Percentiles rank a stretch among this genome's conserved stretches.
phyloP scores from a whole-genome alignment of 2,113 vertebrate species.

The Phrynosoma blainvillii region DNA sequence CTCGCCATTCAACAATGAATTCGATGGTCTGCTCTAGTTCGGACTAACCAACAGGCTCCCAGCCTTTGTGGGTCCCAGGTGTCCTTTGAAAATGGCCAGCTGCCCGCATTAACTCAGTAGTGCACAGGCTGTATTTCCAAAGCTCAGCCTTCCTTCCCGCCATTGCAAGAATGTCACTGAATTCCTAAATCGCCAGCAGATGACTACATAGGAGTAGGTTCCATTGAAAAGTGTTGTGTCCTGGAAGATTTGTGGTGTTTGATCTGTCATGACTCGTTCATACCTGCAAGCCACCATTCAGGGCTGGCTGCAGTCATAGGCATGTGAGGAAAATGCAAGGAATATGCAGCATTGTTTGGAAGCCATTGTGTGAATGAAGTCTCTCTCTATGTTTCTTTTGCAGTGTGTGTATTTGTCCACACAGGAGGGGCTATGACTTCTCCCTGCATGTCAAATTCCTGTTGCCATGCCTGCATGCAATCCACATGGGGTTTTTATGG shows the following conservation, averaged over 20 bases:
- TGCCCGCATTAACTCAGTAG: too few species aligned
- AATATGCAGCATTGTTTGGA: background rate
- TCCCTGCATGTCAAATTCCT: background rate
- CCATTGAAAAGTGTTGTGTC: background rate
- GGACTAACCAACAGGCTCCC: too few species aligned
- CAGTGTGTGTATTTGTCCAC: background rate
- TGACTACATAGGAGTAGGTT: background rate
- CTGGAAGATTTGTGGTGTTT: background rate
- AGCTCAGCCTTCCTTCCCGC: background rate
- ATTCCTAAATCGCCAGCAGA: too few species aligned
- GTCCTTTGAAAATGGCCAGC: too few species aligned
- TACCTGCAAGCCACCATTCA: background rate
- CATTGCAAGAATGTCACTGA: background rate
- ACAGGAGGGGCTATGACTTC: background rate
- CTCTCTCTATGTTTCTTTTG: background rate
- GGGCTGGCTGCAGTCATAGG: background rate
- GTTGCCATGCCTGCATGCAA: background rate
- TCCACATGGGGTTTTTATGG: background rate
- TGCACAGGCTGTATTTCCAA: background rate
- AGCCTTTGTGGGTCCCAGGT: too few species aligned
- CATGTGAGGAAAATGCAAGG: background rate
- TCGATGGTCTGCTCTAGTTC: too few species aligned
- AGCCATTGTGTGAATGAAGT: background rate
- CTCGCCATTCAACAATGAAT: too few species aligned
- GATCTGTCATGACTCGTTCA: background rate